These are phyloP conservation scores for Magallana angulata DNA, from an alignment of 1,140 invertebrate species.

Conservation along the genomic window DNA sequence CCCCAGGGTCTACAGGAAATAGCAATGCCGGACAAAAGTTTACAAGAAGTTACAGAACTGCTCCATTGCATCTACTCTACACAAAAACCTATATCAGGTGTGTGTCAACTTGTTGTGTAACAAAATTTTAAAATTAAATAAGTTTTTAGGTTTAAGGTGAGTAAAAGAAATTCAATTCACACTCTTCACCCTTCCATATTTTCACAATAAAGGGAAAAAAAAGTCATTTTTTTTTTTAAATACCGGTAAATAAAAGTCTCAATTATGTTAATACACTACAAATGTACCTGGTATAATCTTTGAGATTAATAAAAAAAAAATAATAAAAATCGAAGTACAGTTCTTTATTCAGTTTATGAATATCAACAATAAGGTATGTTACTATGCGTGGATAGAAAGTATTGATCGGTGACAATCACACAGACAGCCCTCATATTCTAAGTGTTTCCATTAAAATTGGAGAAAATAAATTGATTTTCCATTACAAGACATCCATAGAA, in stretches of 20 bases:
- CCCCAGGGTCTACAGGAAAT: constrained; percentile 64
- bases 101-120: background rate
- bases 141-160: too few relatives aligned
- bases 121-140: background rate
- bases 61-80: constrained; percentile 75
- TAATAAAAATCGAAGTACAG: too few relatives aligned
- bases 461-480: constrained; percentile 13
- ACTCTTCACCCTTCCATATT: too few relatives aligned
- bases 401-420: background rate
- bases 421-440: background rate
- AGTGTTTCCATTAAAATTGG: background rate
- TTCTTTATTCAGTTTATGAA: too few relatives aligned
- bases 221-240: too few relatives aligned
- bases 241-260: too few relatives aligned
- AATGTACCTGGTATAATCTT: too few relatives aligned
- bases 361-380: too few relatives aligned
- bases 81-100: constrained; percentile 72
- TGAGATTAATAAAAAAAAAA: too few relatives aligned
- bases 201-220: too few relatives aligned
- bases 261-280: too few relatives aligned
- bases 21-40: constrained; percentile 65
- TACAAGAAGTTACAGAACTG: constrained; percentile 70
- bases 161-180: too few relatives aligned
- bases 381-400: background rate
- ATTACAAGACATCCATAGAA: background rate